Percentiles rank a stretch among this genome's conserved stretches.
These are phyloP conservation scores for Macrosteles quadrilineatus DNA, from an alignment of 1,140 invertebrate genomes.

Conservation along the genomic window DNA sequence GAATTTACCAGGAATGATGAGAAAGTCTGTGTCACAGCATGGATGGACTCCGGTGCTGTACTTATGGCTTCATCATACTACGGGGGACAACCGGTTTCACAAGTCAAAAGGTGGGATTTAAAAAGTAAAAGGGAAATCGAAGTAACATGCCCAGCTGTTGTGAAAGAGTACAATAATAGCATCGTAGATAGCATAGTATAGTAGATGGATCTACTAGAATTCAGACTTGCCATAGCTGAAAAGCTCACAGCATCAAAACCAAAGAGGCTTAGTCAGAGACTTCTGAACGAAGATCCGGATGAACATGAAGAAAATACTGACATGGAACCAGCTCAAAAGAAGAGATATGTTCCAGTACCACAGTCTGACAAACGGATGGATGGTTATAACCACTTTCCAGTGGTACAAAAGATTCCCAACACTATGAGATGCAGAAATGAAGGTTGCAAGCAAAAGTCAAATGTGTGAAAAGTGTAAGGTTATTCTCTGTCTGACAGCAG, in stretches of 20 bases:
- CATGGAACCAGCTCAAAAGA: too few relatives aligned
- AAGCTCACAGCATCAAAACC: too few relatives aligned
- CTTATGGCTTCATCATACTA: not conserved
- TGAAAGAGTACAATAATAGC: too few relatives aligned
- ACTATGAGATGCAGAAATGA: not conserved
- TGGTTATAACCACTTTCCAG: not conserved
- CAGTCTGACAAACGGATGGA: not conserved
- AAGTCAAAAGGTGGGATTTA: too few relatives aligned
- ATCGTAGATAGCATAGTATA: not conserved
- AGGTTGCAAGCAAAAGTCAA: not conserved
- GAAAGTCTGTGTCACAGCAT: constrained; percentile 2
- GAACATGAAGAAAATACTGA: too few relatives aligned
- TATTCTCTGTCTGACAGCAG: not conserved
- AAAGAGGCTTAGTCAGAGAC: too few relatives aligned
- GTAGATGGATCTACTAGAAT: not conserved
- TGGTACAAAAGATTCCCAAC: not conserved
- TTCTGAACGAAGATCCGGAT: too few relatives aligned
- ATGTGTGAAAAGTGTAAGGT: not conserved
- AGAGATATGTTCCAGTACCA: too few relatives aligned
- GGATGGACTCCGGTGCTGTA: constrained; percentile 16
- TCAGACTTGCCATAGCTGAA: not conserved
- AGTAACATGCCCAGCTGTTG: too few relatives aligned
- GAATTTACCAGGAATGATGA: constrained; percentile 27
- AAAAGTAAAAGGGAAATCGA: too few relatives aligned
- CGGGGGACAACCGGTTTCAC: not conserved